phyloP scores from a whole-genome alignment of 1,140 invertebrate genomes.

The Uloborus diversus region DNA sequence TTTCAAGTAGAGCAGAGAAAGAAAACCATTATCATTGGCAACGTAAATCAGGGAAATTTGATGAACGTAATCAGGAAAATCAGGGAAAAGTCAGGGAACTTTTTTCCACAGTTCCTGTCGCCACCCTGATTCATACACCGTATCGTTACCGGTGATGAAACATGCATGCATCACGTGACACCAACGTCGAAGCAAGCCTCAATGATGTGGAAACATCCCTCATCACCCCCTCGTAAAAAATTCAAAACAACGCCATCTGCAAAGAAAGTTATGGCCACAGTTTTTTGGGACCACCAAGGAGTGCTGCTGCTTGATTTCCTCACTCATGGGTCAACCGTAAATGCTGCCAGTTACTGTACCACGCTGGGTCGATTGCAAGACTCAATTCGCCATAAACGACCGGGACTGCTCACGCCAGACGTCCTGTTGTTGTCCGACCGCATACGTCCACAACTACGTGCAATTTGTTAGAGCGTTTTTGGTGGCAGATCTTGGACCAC shows the following conservation, averaged over 20 bases:
- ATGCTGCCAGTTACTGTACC: background rate
- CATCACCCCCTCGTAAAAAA: background rate
- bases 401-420: background rate
- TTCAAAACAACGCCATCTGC: slow-evolving; percentile 5
- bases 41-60: too few species aligned
- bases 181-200: background rate
- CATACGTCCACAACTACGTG: too few species aligned
- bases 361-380: background rate
- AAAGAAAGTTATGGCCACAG: background rate
- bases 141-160: too few species aligned
- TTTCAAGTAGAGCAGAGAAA: too few species aligned
- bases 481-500: too few species aligned
- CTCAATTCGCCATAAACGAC: background rate
- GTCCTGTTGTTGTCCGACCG: background rate
- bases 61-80: too few species aligned
- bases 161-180: background rate
- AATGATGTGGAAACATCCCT: background rate
- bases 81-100: too few species aligned
- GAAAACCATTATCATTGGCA: too few species aligned
- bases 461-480: too few species aligned
- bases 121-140: too few species aligned
- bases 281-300: slow-evolving; percentile 3
- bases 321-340: slow-evolving; percentile 1
- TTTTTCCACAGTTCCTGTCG: too few species aligned
- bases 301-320: slow-evolving; percentile 7